Conservation (phyloP, 2,888 invertebrate genomes). For the Rosalia funebris region DNA sequence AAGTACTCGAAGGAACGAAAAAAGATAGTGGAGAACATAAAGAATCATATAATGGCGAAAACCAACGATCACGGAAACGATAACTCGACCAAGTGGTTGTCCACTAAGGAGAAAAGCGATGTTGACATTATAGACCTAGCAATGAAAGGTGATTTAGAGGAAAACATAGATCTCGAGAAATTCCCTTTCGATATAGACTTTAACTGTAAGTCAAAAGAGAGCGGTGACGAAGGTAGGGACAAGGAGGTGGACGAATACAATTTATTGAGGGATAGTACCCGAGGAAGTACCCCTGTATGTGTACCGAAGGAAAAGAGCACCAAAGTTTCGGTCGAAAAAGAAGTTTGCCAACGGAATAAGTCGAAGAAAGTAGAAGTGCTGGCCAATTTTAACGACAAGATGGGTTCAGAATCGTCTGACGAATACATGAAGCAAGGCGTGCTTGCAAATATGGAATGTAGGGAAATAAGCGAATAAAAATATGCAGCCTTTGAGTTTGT, state of each 20-base stretch:
- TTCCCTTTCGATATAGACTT: conserved; percentile 32
- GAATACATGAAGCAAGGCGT: background rate
- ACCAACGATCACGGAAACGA: background rate
- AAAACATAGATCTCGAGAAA: conserved; percentile 22
- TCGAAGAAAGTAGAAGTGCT: background rate
- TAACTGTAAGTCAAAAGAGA: conserved; percentile 14
- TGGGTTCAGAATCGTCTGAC: background rate
- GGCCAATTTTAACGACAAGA: background rate
- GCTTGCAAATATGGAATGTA: background rate
- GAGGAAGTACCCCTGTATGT: conserved; percentile 30
- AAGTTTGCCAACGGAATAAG: background rate
- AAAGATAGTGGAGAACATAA: background rate
- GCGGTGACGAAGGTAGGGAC: background rate
- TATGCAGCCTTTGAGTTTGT: too few species aligned
- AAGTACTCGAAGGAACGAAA: too few species aligned
- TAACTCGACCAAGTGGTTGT: background rate
- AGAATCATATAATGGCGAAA: conserved; percentile 4
- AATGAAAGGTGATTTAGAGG: conserved; percentile 7
- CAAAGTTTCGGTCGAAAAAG: background rate
- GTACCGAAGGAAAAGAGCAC: conserved; percentile 10
- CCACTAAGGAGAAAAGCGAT: conserved; percentile 8
- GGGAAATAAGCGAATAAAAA: background rate
- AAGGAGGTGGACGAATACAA: conserved; percentile 40
- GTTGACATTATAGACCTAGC: conserved; percentile 13
- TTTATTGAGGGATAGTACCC: conserved; percentile 45